These are phyloP conservation scores for Drosophila rufa DNA, from an alignment of 1,140 invertebrate genomes.

Conservation along the genomic window DNA sequence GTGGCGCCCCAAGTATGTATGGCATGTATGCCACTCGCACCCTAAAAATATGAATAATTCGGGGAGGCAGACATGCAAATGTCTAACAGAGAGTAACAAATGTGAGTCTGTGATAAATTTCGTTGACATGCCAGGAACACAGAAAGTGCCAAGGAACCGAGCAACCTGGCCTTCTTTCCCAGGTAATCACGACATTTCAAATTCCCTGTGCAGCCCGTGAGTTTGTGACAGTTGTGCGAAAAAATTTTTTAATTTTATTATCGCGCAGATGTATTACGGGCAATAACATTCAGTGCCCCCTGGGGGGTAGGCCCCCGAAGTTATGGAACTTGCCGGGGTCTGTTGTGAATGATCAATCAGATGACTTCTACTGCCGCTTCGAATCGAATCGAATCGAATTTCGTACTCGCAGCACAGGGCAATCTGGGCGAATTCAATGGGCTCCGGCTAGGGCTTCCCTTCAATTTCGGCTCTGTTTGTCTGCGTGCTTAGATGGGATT, in stretches of 20 bases:
- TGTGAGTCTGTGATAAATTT: conserved; percentile 76
- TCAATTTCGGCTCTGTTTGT: conserved; percentile 33
- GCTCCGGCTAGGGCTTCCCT: conserved; percentile 21
- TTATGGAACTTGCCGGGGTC: conserved; percentile 15
- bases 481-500: conserved; percentile 70
- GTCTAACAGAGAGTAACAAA: conserved; percentile 67
- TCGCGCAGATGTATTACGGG: conserved; percentile 35
- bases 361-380: conserved; percentile 10
- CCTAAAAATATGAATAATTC: conserved; percentile 75
- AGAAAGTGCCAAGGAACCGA: conserved; percentile 23
- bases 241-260: conserved; percentile 58
- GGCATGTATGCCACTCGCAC: conserved; percentile 13
- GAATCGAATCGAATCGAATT: not conserved
- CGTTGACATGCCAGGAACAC: conserved; percentile 48
- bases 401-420: conserved; percentile 33
- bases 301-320: not conserved
- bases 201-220: conserved; percentile 25
- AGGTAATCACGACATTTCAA: conserved; percentile 56
- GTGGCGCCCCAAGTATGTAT: not conserved
- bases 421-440: conserved; percentile 26
- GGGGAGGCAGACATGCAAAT: conserved; percentile 66
- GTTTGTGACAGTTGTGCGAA: conserved; percentile 45
- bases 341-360: conserved; percentile 40
- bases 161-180: conserved; percentile 8
- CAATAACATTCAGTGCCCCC: conserved; percentile 11